These are phyloP conservation scores for Puntigrus tetrazona DNA, from an alignment of 2,113 vertebrate species.

Conservation along the genomic window DNA sequence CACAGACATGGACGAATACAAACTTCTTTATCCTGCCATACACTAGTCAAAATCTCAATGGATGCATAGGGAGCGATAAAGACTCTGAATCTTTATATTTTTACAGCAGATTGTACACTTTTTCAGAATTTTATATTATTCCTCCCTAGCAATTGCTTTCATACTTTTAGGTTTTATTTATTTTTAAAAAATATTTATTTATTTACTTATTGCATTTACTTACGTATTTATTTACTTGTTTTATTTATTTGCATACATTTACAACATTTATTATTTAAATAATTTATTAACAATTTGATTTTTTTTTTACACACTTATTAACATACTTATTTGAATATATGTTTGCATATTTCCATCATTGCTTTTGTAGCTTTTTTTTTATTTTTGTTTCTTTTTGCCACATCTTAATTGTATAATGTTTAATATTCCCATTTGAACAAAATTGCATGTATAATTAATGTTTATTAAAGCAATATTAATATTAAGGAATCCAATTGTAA, in stretches of 20 bases:
- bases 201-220: background rate
- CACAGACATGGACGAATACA: constrained; percentile 14
- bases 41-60: background rate
- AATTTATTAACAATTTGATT: too few relatives aligned
- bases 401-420: background rate
- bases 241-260: too few relatives aligned
- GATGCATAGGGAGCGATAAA: background rate
- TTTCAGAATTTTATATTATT: too few relatives aligned
- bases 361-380: too few relatives aligned
- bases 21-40: background rate
- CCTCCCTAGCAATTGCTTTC: too few relatives aligned
- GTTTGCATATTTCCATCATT: too few relatives aligned
- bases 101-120: too few relatives aligned
- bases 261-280: too few relatives aligned
- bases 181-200: background rate
- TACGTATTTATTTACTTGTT: too few relatives aligned
- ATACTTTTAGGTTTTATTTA: too few relatives aligned
- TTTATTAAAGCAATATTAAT: background rate
- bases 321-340: background rate
- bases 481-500: background rate
- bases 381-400: too few relatives aligned
- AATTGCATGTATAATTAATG: background rate
- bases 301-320: too few relatives aligned
- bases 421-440: background rate
- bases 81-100: background rate